phyloP scores from a whole-genome alignment of 1,140 invertebrate species.

The Zophobas atratus region DNA sequence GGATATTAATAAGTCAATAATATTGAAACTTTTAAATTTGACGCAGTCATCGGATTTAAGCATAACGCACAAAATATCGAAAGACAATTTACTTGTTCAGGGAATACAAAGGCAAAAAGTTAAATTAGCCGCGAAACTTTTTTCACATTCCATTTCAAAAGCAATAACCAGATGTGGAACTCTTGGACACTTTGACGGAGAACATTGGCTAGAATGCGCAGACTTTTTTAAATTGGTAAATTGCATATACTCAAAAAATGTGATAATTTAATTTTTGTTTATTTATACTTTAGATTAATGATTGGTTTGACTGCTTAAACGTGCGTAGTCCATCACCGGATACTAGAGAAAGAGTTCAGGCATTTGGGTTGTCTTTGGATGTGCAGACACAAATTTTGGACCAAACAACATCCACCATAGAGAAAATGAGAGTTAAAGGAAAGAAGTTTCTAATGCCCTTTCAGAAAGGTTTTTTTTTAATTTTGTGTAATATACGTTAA shows the following conservation, averaged over 20 bases:
- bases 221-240: constrained; percentile 45
- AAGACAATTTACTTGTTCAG: background rate
- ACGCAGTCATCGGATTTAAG: too few relatives aligned
- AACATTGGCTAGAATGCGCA: constrained; percentile 38
- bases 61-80: constrained; percentile 25
- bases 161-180: constrained; percentile 45
- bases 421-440: constrained; percentile 38
- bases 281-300: constrained; percentile 36
- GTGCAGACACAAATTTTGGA: constrained; percentile 33
- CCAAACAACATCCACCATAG: constrained; percentile 10
- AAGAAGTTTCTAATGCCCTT: constrained; percentile 35
- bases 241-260: background rate
- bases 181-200: constrained; percentile 1
- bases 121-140: constrained; percentile 44
- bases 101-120: constrained; percentile 10
- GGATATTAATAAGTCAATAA: constrained; percentile 44
- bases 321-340: constrained; percentile 29
- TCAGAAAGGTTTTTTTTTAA: constrained; percentile 28
- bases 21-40: background rate
- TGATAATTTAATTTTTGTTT: constrained; percentile 1
- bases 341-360: constrained; percentile 27
- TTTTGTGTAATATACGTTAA: background rate
- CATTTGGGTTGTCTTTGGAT: constrained; percentile 41
- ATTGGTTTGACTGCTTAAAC: constrained; percentile 46
- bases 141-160: constrained; percentile 45